Evolutionary conservation across 2,888 invertebrate species (phyloP).

Genomic region (Drosophila birchii): DNA sequence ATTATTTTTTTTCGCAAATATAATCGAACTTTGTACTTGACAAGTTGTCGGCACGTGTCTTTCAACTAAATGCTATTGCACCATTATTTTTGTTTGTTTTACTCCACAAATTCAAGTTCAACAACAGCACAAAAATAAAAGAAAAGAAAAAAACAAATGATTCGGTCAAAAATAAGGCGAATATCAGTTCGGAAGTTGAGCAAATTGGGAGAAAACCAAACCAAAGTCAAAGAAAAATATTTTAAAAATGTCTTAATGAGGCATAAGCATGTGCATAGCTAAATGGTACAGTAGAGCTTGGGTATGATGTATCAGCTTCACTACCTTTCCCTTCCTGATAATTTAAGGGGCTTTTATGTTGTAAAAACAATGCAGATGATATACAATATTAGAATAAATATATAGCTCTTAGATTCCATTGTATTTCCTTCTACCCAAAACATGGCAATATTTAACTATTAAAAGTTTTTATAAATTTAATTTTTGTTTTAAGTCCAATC

Average conservation of each 20-base stretch:
- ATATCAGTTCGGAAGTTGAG: constrained; percentile 36
- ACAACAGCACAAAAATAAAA: constrained; percentile 15
- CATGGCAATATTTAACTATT: no score
- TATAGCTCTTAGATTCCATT: no score
- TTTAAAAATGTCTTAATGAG: constrained; percentile 34
- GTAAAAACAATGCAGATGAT: background rate
- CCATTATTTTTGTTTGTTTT: constrained; percentile 16
- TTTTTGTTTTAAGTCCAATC: no score
- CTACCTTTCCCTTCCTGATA: no score
- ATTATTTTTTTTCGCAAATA: constrained; percentile 27
- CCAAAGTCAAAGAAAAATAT: constrained; percentile 26
- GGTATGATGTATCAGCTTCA: background rate
- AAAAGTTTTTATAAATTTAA: no score
- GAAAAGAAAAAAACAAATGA: constrained; percentile 31
- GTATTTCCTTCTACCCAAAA: no score
- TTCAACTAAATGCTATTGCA: constrained; percentile 39
- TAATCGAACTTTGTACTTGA: constrained; percentile 44
- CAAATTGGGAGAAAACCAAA: constrained; percentile 25
- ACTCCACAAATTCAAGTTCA: constrained; percentile 44
- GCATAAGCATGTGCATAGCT: constrained; percentile 31
- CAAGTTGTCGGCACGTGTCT: constrained; percentile 43
- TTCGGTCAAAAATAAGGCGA: constrained; percentile 32
- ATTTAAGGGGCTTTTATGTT: background rate
- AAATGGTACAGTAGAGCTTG: constrained; percentile 19
- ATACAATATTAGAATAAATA: no score